Evolutionary conservation across 1,140 invertebrate genomes (phyloP).

Genomic region (Drosophila parvula): DNA sequence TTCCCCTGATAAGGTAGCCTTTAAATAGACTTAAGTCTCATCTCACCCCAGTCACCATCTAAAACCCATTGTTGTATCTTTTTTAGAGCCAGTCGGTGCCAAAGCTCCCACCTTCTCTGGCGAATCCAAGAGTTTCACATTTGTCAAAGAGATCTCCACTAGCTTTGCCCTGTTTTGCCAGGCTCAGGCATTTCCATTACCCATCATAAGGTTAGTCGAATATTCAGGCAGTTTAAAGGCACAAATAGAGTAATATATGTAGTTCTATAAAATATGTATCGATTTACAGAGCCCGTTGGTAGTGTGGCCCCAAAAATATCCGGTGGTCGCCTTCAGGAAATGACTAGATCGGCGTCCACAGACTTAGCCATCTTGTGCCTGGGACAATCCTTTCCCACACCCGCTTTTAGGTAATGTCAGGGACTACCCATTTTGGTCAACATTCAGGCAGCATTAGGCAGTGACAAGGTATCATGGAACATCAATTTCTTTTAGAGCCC

Average conservation of each 20-base stretch:
- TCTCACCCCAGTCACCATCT: background rate
- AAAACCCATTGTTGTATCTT: slow-evolving; percentile 19
- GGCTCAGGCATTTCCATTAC: slow-evolving; percentile 39
- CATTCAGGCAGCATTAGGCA: slow-evolving; percentile 32
- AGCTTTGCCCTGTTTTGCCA: slow-evolving; percentile 87
- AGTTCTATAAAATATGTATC: background rate
- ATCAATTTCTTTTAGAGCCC: slow-evolving; percentile 85
- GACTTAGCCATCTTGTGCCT: slow-evolving; percentile 86
- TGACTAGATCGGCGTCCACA: slow-evolving; percentile 65
- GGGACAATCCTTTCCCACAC: slow-evolving; percentile 86
- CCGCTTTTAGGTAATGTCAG: slow-evolving; percentile 84
- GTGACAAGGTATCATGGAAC: background rate
- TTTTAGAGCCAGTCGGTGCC: slow-evolving; percentile 21
- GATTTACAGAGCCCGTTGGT: slow-evolving; percentile 87
- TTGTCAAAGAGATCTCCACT: slow-evolving; percentile 40
- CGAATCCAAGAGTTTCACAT: slow-evolving; percentile 17
- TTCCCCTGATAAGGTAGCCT: slow-evolving; percentile 87
- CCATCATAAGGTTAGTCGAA: slow-evolving; percentile 31
- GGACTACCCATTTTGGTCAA: background rate
- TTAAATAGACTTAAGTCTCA: slow-evolving; percentile 3
- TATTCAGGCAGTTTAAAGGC: slow-evolving; percentile 20
- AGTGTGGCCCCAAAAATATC: slow-evolving; percentile 87
- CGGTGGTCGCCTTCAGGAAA: slow-evolving; percentile 78
- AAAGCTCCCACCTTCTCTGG: slow-evolving; percentile 18
- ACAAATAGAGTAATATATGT: background rate